A percentile compares a stretch with the other conserved stretches of the same genome.
Evolutionary conservation across 53 echinoderm and acorn worm genomes (phyloP).

Genomic region (Temnopleurus reevesii): DNA sequence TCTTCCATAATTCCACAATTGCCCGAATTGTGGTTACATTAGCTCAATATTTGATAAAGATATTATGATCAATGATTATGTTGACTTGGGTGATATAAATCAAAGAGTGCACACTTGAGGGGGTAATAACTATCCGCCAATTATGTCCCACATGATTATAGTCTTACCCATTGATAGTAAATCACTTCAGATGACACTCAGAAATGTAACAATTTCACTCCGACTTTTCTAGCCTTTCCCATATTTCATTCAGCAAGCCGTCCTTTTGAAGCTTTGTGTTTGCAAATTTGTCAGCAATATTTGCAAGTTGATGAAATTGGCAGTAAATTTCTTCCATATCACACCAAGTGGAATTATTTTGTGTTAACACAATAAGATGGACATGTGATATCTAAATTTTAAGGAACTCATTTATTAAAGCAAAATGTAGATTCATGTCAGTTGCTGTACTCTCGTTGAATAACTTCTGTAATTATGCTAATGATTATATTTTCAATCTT

Average conservation of each 20-base stretch:
- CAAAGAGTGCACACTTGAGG: not conserved
- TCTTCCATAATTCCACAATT: too few relatives aligned
- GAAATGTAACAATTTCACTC: not conserved
- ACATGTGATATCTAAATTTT: too few relatives aligned
- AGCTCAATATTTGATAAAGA: not conserved
- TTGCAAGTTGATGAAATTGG: slow-evolving; percentile 21
- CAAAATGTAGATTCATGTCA: too few relatives aligned
- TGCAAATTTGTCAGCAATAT: slow-evolving; percentile 13
- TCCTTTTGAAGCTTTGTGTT: not conserved
- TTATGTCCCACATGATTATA: slow-evolving; percentile 11
- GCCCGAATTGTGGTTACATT: too few relatives aligned
- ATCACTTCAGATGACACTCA: slow-evolving; percentile 9
- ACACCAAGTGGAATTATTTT: too few relatives aligned
- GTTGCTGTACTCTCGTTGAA: too few relatives aligned
- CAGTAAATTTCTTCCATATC: not conserved
- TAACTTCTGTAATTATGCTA: too few relatives aligned
- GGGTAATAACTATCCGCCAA: not conserved
- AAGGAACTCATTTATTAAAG: too few relatives aligned
- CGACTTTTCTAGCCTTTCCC: not conserved
- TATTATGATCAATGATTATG: not conserved
- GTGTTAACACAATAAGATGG: too few relatives aligned
- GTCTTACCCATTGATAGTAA: slow-evolving; percentile 3
- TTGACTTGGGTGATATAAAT: not conserved
- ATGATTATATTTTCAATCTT: too few relatives aligned
- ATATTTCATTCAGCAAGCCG: not conserved